phyloP scores from a whole-genome alignment of 92 coral and sea anemone species.

The Siderastrea radians region DNA sequence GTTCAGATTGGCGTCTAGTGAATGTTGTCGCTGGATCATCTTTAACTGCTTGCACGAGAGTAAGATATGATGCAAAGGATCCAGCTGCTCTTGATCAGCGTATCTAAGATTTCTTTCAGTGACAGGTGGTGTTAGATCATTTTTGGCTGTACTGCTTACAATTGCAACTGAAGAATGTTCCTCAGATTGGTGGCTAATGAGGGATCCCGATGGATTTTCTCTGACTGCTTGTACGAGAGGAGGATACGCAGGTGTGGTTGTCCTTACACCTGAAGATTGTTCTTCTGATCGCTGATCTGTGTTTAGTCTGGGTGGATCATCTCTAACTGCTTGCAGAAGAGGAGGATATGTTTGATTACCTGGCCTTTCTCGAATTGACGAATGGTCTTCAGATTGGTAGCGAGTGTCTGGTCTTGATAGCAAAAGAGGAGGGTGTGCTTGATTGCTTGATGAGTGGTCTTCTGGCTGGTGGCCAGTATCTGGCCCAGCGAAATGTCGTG shows the following conservation, averaged over 20 bases:
- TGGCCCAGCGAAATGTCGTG: neutral
- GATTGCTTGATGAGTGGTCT: neutral
- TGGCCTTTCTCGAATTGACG: neutral
- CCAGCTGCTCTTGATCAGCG: neutral
- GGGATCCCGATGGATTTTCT: neutral
- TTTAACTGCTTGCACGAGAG: neutral
- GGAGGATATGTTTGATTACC: slow-evolving; percentile 21
- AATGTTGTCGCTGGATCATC: neutral
- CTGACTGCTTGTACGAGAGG: neutral
- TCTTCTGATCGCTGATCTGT: neutral
- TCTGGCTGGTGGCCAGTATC: neutral
- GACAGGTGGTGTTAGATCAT: neutral
- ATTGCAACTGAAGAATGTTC: neutral
- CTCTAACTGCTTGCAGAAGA: neutral
- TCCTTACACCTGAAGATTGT: neutral
- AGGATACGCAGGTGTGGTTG: neutral
- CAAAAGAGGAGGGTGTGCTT: slow-evolving; percentile 7
- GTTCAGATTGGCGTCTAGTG: neutral
- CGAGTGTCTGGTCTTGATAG: slow-evolving; percentile 1
- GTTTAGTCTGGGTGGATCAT: neutral
- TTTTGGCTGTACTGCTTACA: neutral
- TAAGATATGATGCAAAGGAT: neutral
- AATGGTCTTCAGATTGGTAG: neutral
- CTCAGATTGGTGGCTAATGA: neutral
- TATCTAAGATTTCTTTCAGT: neutral